Base-by-base conservation (phyloP, 2,113 vertebrate genomes). In the Varanus salvator region DNA sequence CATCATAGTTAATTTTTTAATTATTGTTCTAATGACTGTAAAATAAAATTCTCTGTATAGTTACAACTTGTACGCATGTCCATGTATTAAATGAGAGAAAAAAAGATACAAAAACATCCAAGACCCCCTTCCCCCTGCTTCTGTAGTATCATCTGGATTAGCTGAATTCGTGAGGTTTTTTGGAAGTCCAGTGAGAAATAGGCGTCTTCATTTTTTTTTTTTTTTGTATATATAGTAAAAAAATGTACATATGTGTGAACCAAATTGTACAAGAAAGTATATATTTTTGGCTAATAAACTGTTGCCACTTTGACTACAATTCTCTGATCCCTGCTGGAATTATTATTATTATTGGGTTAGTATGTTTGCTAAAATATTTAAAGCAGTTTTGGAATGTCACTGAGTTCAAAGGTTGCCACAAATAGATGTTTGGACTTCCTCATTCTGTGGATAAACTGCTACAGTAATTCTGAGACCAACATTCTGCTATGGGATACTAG, bases 251-350 rank as follows among this genome's bases (percentile, higher is more conserved):
- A 99, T 90, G 97, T 99, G 98, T 98, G 98, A 99, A 98, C 98
- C 98, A 98, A 99, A 99, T 98, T 99, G 99, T 99, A 99, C 98
- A 98, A 99, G 98, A 99, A 99, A 99, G 98, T 99, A 98, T 99
- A 98, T 99, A 99, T 99, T 99, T 98, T 99, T 99, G 98, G 98
- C 98, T 99, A 99, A 99, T 99, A 98, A 99, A 98, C 97, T 98
- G 98, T 98, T 99, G 98, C 98, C 98, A 99, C 98, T 99, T 99
- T 98, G 98, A 96, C 94, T 97, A 96, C 92, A 95, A 29, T 86
- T 60, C 86, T 78, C 64, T n/a, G 50, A 86, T 12, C 31, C 71
- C 17, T 54, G 54, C 19, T 60, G 48, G 48, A 80, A 60, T 57
- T 72, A n/a, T 64, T 66, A 66, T 78, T 44, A 76, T 76, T 44